Conservation (phyloP, 2,888 invertebrate genomes). For the Cantharis nigra region DNA sequence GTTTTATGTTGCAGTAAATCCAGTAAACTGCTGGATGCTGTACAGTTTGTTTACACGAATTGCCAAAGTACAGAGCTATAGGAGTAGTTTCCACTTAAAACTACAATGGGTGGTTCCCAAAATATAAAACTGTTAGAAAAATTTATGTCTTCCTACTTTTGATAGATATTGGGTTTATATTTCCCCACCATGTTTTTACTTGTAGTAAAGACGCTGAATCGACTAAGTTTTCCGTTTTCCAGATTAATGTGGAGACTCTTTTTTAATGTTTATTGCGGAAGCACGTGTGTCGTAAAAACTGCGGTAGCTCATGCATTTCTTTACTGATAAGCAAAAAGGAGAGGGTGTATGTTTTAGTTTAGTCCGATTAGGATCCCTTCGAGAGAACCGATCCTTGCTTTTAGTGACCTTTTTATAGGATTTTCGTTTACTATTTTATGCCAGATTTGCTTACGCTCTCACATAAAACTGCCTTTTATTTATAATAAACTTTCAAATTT, state of each 20-base stretch:
- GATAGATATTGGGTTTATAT: constrained; percentile 17
- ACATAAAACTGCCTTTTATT: not conserved
- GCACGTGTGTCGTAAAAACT: constrained; percentile 25
- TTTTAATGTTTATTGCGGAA: constrained; percentile 30
- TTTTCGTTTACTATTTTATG: constrained; percentile 34
- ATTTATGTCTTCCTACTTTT: constrained; percentile 30
- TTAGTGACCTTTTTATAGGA: constrained; percentile 35
- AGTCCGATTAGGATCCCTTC: constrained; percentile 36
- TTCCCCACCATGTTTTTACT: constrained; percentile 13
- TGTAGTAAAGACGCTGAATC: constrained; percentile 14
- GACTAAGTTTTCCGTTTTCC: constrained; percentile 15
- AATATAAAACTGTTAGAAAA: constrained; percentile 32
- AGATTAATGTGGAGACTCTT: constrained; percentile 23
- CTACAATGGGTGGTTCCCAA: constrained; percentile 30
- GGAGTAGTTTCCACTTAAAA: constrained; percentile 25
- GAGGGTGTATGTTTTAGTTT: constrained; percentile 31
- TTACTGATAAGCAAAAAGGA: constrained; percentile 34
- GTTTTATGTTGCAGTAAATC: constrained; percentile 52
- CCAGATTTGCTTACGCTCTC: constrained; percentile 16
- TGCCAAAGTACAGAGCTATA: constrained; percentile 33
- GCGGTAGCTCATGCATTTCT: constrained; percentile 24
- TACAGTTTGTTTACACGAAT: constrained; percentile 52
- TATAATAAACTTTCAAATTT: not conserved
- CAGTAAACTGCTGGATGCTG: constrained; percentile 49
- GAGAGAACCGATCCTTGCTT: constrained; percentile 35